These are phyloP conservation scores for Punctoribates punctum DNA, from an alignment of 2,888 invertebrate genomes.

Conservation along the genomic window DNA sequence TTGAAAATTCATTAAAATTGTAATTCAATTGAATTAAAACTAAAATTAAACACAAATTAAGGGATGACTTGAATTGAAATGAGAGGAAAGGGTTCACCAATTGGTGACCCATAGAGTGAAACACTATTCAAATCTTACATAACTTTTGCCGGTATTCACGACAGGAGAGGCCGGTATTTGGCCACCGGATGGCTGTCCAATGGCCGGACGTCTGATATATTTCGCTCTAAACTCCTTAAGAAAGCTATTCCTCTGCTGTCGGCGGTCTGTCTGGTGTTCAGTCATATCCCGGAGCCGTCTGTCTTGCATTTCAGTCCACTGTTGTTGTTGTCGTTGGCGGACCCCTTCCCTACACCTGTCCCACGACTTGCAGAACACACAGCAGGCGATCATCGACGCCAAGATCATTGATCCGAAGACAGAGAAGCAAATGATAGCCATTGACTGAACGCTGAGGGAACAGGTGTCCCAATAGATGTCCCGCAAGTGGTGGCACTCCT, in stretches of 20 bases:
- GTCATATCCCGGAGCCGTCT: background rate
- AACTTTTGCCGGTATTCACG: no score
- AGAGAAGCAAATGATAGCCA: background rate
- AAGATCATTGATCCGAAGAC: background rate
- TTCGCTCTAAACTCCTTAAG: background rate
- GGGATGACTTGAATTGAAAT: no score
- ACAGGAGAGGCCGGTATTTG: no score
- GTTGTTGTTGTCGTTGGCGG: background rate
- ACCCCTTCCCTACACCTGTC: background rate
- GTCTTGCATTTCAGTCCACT: background rate
- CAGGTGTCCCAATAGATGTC: slow-evolving; percentile 4
- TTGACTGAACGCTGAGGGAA: background rate
- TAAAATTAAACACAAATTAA: no score
- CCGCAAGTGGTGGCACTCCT: background rate
- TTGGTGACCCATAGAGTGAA: no score
- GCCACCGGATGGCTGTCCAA: no score
- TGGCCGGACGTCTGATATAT: background rate
- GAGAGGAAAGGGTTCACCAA: no score
- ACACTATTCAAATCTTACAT: no score
- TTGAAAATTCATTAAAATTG: no score
- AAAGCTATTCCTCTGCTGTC: background rate
- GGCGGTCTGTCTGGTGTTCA: background rate
- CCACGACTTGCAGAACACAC: background rate
- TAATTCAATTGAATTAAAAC: no score
- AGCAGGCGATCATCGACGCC: background rate